Conservation (phyloP, 2,113 vertebrate genomes). For the Desmodus rotundus region DNA sequence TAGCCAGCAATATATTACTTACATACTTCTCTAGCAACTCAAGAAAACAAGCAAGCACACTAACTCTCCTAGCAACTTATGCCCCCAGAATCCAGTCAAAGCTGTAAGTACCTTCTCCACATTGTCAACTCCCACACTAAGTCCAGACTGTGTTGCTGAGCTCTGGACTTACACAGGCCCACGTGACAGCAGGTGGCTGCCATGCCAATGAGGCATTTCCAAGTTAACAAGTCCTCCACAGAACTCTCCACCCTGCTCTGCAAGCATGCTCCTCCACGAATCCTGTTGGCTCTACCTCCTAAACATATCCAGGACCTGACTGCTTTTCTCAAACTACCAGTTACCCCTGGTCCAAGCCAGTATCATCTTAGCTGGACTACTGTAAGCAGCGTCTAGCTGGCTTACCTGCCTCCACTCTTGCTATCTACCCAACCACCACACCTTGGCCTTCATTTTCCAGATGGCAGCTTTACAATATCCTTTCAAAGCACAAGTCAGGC, state of each 20-base stretch:
- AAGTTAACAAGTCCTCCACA: no score
- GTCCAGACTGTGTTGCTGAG: no score
- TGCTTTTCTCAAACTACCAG: not conserved
- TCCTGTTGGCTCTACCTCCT: not conserved
- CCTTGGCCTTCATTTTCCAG: not conserved
- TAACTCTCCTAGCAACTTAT: not conserved
- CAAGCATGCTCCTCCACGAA: not conserved
- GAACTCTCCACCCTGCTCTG: not conserved
- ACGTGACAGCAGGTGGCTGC: not conserved
- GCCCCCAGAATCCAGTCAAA: not conserved
- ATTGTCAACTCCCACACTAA: accelerated
- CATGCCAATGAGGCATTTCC: not conserved
- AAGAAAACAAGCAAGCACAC: not conserved
- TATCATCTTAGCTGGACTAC: not conserved
- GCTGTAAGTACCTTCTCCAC: not conserved
- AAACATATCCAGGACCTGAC: not conserved
- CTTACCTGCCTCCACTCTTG: not conserved
- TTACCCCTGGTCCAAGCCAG: not conserved
- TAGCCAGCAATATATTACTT: no score
- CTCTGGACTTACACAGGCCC: not conserved
- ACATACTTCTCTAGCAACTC: not conserved
- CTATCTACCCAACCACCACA: no score
- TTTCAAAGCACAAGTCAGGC: not conserved
- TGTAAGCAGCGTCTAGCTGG: not conserved
- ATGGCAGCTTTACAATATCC: not conserved